A percentile compares a stretch with the other conserved stretches of the same genome.
These are phyloP conservation scores for Sebastes schlegelii DNA, from an alignment of 2,113 vertebrate genomes.

Conservation along the genomic window DNA sequence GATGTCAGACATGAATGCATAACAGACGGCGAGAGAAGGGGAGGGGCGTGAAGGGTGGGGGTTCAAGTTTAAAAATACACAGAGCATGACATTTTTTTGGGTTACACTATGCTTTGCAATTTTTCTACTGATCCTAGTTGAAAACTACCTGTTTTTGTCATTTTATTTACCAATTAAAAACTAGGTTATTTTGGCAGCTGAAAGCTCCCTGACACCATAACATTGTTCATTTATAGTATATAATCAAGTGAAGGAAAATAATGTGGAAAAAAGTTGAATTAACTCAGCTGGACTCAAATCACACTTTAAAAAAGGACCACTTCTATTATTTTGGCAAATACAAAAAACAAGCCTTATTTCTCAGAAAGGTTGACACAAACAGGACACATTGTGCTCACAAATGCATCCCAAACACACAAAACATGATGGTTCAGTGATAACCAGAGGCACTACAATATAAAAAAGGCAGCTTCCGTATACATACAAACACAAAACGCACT, in stretches of 20 bases:
- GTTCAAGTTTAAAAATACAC: constrained; percentile 78
- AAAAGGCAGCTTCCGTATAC: constrained; percentile 5
- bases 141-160: neutral
- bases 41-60: constrained; percentile 39
- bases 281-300: neutral
- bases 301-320: neutral
- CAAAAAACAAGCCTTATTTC: neutral
- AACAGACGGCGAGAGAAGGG: constrained; percentile 72
- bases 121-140: neutral
- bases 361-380: constrained; percentile 1
- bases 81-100: constrained; percentile 57
- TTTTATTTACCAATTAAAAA: neutral
- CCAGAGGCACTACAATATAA: constrained; percentile 21
- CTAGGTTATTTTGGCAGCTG: neutral
- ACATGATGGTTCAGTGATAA: neutral
- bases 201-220: neutral
- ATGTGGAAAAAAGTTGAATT: constrained; percentile 3
- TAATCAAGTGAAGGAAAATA: neutral
- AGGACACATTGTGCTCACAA: neutral
- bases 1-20: constrained; percentile 80
- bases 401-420: neutral
- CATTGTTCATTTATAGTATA: neutral
- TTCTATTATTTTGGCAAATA: neutral
- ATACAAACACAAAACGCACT: constrained; percentile 42
- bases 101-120: constrained; percentile 24